Evolutionary conservation across 2,113 vertebrate genomes (phyloP).

Genomic region (Gyps fulvus): DNA sequence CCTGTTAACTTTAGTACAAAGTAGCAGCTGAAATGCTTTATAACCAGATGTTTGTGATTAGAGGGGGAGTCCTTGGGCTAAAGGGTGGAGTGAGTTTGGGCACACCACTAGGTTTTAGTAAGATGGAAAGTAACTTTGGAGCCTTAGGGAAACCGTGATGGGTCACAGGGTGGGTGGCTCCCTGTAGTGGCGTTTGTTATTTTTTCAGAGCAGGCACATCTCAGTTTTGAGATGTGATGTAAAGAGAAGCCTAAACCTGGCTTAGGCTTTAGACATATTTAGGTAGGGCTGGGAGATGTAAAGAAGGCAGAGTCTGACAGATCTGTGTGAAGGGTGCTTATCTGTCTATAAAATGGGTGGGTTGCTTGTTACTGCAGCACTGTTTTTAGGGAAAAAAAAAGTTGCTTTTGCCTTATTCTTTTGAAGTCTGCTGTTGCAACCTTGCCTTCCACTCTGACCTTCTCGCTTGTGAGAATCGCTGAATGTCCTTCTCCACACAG

Average conservation of each 20-base stretch:
- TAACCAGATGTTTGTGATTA: neutral
- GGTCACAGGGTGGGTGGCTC: neutral
- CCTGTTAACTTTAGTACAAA: neutral
- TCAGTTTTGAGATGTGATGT: neutral
- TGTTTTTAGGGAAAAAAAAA: accelerated
- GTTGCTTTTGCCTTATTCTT: neutral
- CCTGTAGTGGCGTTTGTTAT: neutral
- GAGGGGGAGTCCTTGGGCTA: neutral
- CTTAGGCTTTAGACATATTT: neutral
- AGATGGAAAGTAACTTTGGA: neutral
- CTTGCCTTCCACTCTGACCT: neutral
- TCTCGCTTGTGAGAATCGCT: neutral
- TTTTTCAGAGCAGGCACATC: neutral
- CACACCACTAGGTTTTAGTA: neutral
- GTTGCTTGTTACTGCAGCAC: neutral
- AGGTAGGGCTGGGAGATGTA: neutral
- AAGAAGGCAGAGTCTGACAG: neutral
- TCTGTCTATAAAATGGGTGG: neutral
- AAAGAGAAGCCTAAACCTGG: neutral
- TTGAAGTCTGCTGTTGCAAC: neutral
- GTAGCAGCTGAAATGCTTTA: neutral
- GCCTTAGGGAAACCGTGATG: neutral
- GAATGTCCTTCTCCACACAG: neutral
- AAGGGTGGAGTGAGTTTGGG: neutral
- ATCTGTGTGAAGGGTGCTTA: neutral